Conservation (phyloP, 1,140 invertebrate genomes). For the Drosophila willistoni region DNA sequence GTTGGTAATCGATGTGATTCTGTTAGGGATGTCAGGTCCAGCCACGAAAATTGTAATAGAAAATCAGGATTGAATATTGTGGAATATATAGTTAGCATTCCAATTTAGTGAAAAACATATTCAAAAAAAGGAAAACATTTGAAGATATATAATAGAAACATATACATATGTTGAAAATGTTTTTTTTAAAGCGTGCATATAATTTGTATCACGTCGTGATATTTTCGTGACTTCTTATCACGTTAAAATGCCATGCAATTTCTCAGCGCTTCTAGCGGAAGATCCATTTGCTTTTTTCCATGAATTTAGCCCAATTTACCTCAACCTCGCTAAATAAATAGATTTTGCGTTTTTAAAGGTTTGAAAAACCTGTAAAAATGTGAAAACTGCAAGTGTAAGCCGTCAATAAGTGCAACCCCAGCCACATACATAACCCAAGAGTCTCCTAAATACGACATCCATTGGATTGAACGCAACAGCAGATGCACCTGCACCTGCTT, state of each 20-base stretch:
- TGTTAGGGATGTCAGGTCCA: background rate
- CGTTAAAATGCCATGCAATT: background rate
- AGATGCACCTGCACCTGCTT: slow-evolving; percentile 11
- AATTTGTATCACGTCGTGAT: too few species aligned
- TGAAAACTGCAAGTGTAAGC: background rate
- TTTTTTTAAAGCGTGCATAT: too few species aligned
- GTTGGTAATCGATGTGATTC: background rate
- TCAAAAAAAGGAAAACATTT: too few species aligned
- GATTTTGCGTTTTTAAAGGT: background rate
- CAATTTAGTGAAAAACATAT: too few species aligned
- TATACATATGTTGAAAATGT: too few species aligned
- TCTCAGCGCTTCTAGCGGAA: slow-evolving; percentile 1
- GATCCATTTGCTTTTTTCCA: background rate
- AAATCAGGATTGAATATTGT: background rate
- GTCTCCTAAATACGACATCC: background rate
- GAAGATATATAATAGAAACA: too few species aligned
- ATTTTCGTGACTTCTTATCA: too few species aligned
- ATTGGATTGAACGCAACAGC: background rate
- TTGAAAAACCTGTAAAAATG: background rate
- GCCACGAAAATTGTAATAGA: background rate
- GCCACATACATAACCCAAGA: background rate
- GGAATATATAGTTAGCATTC: too few species aligned
- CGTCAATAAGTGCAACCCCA: background rate
- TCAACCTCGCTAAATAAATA: slow-evolving; percentile 3
- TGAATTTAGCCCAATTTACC: background rate